Base-by-base conservation (phyloP, 2,113 vertebrate species). In the Choloepus hoffmanni region DNA sequence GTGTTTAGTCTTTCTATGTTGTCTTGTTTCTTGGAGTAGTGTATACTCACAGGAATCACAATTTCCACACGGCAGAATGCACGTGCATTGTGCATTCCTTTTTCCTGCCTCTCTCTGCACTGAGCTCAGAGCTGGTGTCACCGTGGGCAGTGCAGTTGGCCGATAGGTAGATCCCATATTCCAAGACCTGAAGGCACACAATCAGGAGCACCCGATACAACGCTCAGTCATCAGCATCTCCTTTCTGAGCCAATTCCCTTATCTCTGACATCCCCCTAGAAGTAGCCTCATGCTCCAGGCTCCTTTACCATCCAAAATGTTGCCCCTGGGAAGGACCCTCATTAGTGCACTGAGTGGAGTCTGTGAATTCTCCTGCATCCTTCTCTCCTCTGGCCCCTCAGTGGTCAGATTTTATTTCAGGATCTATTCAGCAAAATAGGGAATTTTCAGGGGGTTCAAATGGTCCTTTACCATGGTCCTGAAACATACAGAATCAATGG, bases 221-320 rank as follows among this genome's bases (percentile, higher is more conserved):
- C 3, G 45, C 13, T 45, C 33, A 9, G 21, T 36, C 43, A 50
- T 33, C 63, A 48, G 4, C 0, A 40, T 28, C 14, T 86, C 70
- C 55, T 85, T 90, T 78, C 70, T 76, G 30, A 92, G 45, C 28
- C 33, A 8, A 3, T 26, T 60, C 6, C 3, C n/a, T 12, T 53
- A 1, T 55, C 3, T 40, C n/a, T 67, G 15, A 26, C 15, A 11
- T 48, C 24, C 8, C 30, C 73, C 15, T 2, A 33, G 48, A 12
- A 16, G 2, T 5, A 3, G 15, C 7, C 5, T 65, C 9, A 15
- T 16, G 19, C 14, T 77, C 12, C 19, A 6, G 15, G 12, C 1
- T 50, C 10, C 19, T 10, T 50, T 48, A 33, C 10, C 45, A 15
- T 33, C 33, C 7, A 28, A n/a, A n/a, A 48, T 23, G 1, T 2